A percentile compares a stretch with the other conserved stretches of the same genome.
Conservation (phyloP, 1,140 invertebrate species). For the Saccostrea glomerata region DNA sequence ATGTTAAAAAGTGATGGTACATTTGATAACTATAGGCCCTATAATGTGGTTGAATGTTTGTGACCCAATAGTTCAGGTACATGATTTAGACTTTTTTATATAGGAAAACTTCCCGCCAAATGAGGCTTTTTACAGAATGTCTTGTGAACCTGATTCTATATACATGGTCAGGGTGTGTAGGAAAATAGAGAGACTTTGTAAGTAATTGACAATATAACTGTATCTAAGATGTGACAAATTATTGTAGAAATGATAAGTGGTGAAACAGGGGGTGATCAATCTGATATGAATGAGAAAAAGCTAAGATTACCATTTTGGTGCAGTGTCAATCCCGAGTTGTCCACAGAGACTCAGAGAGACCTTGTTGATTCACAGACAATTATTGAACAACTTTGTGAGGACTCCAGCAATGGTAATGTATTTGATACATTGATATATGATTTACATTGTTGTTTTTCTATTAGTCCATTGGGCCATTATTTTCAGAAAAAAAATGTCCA, state of each 20-base stretch:
- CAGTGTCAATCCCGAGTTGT: not conserved
- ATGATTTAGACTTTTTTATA: not conserved
- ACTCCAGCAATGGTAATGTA: not conserved
- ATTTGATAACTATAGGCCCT: not conserved
- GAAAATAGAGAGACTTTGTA: too few species aligned
- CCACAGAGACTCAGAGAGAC: not conserved
- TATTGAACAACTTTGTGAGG: too few species aligned
- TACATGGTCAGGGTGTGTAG: too few species aligned
- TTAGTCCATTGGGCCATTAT: not conserved
- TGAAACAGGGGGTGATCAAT: not conserved
- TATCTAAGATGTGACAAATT: too few species aligned
- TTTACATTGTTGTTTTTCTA: not conserved
- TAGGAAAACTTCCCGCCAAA: too few species aligned
- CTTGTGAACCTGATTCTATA: too few species aligned
- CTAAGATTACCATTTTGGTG: not conserved
- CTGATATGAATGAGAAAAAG: not conserved
- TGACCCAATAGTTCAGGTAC: not conserved
- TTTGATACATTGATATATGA: not conserved
- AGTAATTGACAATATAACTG: not conserved
- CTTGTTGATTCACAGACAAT: too few species aligned
- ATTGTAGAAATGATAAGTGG: too few species aligned
- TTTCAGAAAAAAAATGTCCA: not conserved
- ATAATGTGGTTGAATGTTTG: not conserved
- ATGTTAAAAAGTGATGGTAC: not conserved
- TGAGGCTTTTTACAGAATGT: too few species aligned